Conservation (phyloP, 1,140 invertebrate species). For the Hycleus cichorii region DNA sequence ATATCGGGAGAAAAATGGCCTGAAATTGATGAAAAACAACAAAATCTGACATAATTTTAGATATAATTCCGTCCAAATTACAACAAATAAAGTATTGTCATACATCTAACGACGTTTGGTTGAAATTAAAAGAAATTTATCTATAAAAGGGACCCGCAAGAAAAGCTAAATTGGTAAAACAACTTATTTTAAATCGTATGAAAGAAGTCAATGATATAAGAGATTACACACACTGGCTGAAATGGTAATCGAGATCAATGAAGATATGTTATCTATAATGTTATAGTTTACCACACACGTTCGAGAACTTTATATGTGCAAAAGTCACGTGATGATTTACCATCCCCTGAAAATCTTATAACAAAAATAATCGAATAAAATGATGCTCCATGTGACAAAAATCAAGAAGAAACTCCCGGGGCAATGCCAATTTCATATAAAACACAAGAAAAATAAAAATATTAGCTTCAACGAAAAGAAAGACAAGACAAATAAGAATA, state of each 20-base stretch:
- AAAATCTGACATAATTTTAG: not conserved
- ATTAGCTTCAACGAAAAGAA: too few relatives aligned
- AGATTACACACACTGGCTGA: slow-evolving; percentile 13
- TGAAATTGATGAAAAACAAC: not conserved
- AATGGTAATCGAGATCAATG: not conserved
- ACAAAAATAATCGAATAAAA: not conserved
- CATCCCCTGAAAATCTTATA: not conserved
- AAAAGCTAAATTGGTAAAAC: slow-evolving; percentile 20
- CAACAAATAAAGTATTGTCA: slow-evolving; percentile 11
- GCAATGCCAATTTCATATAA: too few relatives aligned
- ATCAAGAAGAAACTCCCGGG: too few relatives aligned
- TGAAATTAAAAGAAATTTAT: slow-evolving; percentile 26
- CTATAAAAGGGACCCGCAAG: slow-evolving; percentile 20
- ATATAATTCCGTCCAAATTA: not conserved
- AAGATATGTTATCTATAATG: not conserved
- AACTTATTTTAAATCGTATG: slow-evolving; percentile 20
- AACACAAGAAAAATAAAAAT: too few relatives aligned
- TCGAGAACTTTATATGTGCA: not conserved
- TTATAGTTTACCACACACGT: not conserved
- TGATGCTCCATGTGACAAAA: too few relatives aligned
- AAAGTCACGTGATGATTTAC: not conserved
- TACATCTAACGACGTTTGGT: slow-evolving; percentile 27
- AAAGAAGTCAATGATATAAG: slow-evolving; percentile 25
- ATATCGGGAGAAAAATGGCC: not conserved
- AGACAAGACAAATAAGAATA: too few relatives aligned